These are phyloP conservation scores for Diplodus sargus DNA, from an alignment of 2,797 vertebrate species.

Conservation along the genomic window DNA sequence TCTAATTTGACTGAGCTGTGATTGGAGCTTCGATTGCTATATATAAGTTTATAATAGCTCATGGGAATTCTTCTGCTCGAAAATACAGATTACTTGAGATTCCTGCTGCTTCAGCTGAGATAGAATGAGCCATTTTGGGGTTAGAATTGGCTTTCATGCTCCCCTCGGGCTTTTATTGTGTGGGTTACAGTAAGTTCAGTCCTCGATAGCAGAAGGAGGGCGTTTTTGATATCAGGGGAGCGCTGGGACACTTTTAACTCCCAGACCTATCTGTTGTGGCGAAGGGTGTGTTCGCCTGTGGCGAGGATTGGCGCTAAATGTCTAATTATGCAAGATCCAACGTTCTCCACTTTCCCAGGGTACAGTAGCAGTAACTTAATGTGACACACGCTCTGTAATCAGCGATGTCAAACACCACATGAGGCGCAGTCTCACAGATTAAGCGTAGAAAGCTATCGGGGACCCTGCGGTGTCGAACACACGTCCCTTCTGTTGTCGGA, in stretches of 20 bases:
- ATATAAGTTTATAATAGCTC: conserved; percentile 65
- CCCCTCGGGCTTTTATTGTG: conserved; percentile 44
- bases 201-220: conserved; percentile 53
- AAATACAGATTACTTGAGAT: conserved; percentile 43
- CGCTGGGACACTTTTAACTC: conserved; percentile 74
- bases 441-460: conserved; percentile 31
- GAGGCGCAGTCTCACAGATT: conserved; percentile 61
- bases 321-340: conserved; percentile 80
- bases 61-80: conserved; percentile 36
- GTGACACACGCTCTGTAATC: conserved; percentile 81
- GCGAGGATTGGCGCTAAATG: conserved; percentile 79
- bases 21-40: conserved; percentile 69
- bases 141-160: conserved; percentile 43
- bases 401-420: conserved; percentile 75
- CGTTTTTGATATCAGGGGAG: conserved; percentile 62
- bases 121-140: conserved; percentile 41
- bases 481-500: conserved; percentile 29
- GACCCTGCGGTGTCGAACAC: conserved; percentile 38
- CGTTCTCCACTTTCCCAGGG: conserved; percentile 79
- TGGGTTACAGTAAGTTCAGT: conserved; percentile 65
- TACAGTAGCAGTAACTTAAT: conserved; percentile 75
- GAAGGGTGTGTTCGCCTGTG: conserved; percentile 81
- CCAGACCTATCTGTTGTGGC: conserved; percentile 77
- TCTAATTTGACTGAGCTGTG: conserved; percentile 67
- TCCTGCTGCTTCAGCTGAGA: conserved; percentile 27